phyloP scores from a whole-genome alignment of 2,888 invertebrate species.

The Coenonympha glycerion region DNA sequence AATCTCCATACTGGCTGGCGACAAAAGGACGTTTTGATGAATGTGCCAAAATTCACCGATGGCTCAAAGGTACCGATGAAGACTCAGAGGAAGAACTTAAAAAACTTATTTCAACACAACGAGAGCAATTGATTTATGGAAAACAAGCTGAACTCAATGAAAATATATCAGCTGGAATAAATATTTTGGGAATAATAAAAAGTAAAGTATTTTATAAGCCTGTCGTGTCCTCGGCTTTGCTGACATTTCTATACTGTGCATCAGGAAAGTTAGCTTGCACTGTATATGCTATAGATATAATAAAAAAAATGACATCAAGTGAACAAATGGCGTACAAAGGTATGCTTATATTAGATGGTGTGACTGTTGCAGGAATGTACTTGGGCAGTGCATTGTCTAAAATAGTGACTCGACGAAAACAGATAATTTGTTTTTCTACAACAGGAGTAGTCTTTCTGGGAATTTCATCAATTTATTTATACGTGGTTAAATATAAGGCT shows the following conservation, averaged over 20 bases:
- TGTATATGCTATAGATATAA: slow-evolving; percentile 14
- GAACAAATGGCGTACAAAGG: slow-evolving; percentile 14
- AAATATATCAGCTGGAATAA: not conserved
- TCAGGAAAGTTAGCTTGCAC: slow-evolving; percentile 14
- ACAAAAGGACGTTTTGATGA: slow-evolving; percentile 24
- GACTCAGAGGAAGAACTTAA: slow-evolving; percentile 22
- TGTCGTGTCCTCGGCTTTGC: slow-evolving; percentile 1
- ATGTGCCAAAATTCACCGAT: slow-evolving; percentile 24
- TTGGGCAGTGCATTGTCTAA: slow-evolving; percentile 28
- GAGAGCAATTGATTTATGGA: slow-evolving; percentile 12
- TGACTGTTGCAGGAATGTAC: slow-evolving; percentile 36
- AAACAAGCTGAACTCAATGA: not conserved
- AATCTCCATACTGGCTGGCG: slow-evolving; percentile 30
- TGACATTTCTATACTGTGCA: slow-evolving; percentile 1
- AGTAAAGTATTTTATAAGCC: slow-evolving; percentile 21
- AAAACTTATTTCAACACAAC: slow-evolving; percentile 16
- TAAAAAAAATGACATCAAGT: slow-evolving; percentile 13
- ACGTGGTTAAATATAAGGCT: not conserved
- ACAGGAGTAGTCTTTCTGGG: not conserved
- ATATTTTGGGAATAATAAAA: not conserved
- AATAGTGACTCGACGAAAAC: slow-evolving; percentile 31
- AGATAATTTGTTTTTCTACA: slow-evolving; percentile 27
- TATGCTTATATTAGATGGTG: slow-evolving; percentile 20
- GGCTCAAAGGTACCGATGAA: slow-evolving; percentile 23
- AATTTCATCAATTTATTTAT: slow-evolving; percentile 8